Conservation (phyloP, 2,113 vertebrate species). For the Bujurquina vittata region DNA sequence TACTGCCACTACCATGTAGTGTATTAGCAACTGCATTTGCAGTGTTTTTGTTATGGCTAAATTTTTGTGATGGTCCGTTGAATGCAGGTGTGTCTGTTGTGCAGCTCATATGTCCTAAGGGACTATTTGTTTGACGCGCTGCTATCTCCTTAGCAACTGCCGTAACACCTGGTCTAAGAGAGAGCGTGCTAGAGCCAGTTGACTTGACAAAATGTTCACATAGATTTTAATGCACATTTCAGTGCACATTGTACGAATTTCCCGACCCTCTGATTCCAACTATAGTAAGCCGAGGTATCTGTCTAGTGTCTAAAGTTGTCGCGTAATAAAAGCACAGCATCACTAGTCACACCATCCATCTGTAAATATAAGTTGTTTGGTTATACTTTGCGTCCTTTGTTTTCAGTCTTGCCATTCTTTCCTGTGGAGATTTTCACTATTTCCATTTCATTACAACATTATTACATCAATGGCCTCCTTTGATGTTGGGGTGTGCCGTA, state of each 20-base stretch:
- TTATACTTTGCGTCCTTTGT: slow-evolving; percentile 13
- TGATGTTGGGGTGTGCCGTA: slow-evolving; percentile 51
- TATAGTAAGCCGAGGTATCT: slow-evolving; percentile 13
- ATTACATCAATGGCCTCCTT: slow-evolving; percentile 69
- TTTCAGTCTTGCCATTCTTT: neutral
- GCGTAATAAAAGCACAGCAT: neutral
- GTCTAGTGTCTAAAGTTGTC: neutral
- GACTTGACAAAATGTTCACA: slow-evolving; percentile 20
- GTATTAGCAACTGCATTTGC: slow-evolving; percentile 18
- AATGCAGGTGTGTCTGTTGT: slow-evolving; percentile 64
- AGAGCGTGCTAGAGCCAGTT: slow-evolving; percentile 44
- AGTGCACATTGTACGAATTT: slow-evolving; percentile 21
- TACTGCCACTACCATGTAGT: neutral
- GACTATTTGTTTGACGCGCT: slow-evolving; percentile 47
- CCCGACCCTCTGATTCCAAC: neutral
- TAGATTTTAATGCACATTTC: slow-evolving; percentile 25
- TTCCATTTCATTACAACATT: slow-evolving; percentile 65
- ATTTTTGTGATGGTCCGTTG: slow-evolving; percentile 51
- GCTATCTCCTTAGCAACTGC: slow-evolving; percentile 64
- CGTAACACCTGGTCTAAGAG: slow-evolving; percentile 53
- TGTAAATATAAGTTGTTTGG: neutral
- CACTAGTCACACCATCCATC: neutral
- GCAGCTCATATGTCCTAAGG: neutral
- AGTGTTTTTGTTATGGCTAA: slow-evolving; percentile 59
- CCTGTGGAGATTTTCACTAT: slow-evolving; percentile 38